Evolutionary conservation across 2,113 vertebrate genomes (phyloP).

Genomic region (Pygoscelis antarcticus): DNA sequence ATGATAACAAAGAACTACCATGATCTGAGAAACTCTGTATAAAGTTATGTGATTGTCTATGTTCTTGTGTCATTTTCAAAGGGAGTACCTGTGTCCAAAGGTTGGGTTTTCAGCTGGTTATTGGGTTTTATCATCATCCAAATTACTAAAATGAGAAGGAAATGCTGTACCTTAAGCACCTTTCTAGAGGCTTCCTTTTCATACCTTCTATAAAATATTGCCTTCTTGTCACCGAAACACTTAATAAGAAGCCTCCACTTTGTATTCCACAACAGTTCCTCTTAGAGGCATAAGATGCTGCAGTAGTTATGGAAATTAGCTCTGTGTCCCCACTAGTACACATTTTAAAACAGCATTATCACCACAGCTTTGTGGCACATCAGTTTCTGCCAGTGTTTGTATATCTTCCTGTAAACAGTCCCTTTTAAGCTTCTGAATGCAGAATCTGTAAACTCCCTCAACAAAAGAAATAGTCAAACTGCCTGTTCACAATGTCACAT

Average conservation of each 20-base stretch:
- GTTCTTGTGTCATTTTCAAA: neutral
- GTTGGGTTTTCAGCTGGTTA: neutral
- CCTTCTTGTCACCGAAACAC: neutral
- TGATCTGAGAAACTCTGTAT: neutral
- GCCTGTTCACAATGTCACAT: neutral
- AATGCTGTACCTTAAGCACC: neutral
- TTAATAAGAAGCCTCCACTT: slow-evolving; percentile 34
- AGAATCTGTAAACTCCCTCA: slow-evolving; percentile 2
- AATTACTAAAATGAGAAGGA: neutral
- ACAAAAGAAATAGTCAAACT: slow-evolving; percentile 10
- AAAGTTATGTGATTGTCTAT: neutral
- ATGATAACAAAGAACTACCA: neutral
- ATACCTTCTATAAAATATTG: neutral
- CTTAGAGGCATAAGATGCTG: neutral
- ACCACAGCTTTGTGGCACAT: slow-evolving; percentile 4
- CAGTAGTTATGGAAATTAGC: slow-evolving; percentile 51
- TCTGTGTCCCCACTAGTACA: neutral
- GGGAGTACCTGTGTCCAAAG: neutral
- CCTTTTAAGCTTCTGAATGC: slow-evolving; percentile 39
- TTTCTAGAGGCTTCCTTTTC: slow-evolving; percentile 2
- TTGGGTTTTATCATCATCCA: neutral
- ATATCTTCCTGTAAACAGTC: slow-evolving; percentile 8
- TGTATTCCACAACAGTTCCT: slow-evolving; percentile 23
- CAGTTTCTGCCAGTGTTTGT: slow-evolving; percentile 3
- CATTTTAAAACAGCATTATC: slow-evolving; percentile 43